Evolutionary conservation across 64 coral and sea anemone species (phyloP).

Genomic region (Acropora yongei): DNA sequence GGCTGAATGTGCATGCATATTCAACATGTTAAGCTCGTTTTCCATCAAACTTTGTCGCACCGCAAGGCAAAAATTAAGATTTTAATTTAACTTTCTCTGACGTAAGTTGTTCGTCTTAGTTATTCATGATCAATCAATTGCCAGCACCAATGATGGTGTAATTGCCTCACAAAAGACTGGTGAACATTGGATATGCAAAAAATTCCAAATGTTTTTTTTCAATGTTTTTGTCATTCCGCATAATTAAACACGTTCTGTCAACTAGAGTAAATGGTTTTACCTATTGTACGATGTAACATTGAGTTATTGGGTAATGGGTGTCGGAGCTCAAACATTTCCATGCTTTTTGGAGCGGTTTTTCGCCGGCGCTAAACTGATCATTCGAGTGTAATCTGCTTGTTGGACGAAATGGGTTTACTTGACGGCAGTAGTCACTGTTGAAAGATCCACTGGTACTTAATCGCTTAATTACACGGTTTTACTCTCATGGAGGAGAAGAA

Average conservation of each 20-base stretch:
- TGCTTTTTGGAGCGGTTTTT: neutral
- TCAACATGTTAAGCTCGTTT: neutral
- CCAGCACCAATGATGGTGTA: neutral
- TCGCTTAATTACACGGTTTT: neutral
- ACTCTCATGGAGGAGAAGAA: constrained; percentile 9
- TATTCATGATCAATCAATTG: neutral
- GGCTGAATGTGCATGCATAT: constrained; percentile 3
- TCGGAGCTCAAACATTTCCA: neutral
- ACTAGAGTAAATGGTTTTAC: neutral
- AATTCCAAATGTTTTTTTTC: neutral
- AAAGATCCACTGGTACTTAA: neutral
- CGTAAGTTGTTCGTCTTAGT: neutral
- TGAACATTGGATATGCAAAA: neutral
- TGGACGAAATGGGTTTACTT: neutral
- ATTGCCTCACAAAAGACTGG: neutral
- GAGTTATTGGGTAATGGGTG: neutral
- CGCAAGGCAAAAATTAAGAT: neutral
- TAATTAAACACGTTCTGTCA: constrained; percentile 14
- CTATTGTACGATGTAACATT: constrained; percentile 9
- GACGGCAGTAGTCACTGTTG: neutral
- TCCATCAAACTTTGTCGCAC: neutral
- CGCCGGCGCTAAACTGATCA: too few relatives aligned
- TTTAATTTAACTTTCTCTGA: neutral
- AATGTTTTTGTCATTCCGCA: neutral
- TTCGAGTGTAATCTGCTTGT: neutral